Conservation (phyloP, 2,888 invertebrate genomes). For the Lapara coniferarum region DNA sequence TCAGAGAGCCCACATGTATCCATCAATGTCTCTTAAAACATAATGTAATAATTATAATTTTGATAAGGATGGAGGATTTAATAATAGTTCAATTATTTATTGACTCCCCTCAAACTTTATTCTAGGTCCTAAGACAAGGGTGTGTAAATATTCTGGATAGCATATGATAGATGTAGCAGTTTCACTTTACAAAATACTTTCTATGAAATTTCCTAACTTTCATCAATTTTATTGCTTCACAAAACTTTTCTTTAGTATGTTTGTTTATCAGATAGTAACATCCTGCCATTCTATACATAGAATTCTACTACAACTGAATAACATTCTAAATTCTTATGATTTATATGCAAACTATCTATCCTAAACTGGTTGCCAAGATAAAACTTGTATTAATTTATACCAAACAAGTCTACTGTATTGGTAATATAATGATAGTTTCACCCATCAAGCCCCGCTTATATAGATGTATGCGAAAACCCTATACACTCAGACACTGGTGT, state of each 20-base stretch:
- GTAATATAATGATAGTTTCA: background rate
- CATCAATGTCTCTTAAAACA: too few relatives aligned
- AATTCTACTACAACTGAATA: background rate
- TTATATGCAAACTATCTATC: background rate
- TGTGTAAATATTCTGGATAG: background rate
- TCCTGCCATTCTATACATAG: background rate
- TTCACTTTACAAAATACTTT: background rate
- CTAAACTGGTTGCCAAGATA: too few relatives aligned
- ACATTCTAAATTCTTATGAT: background rate
- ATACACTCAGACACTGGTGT: too few relatives aligned
- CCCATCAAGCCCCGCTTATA: too few relatives aligned
- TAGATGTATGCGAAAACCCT: too few relatives aligned
- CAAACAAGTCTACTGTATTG: background rate
- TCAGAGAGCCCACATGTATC: too few relatives aligned
- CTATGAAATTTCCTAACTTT: background rate
- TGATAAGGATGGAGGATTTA: too few relatives aligned
- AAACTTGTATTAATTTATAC: background rate
- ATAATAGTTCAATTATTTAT: too few relatives aligned
- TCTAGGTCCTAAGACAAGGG: too few relatives aligned
- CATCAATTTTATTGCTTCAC: background rate
- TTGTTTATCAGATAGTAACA: background rate
- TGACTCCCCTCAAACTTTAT: too few relatives aligned
- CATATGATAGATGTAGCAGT: background rate
- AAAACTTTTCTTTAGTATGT: background rate
- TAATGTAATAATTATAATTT: too few relatives aligned